Conservation (phyloP, 2,888 invertebrate species). For the Cerastis leucographa region DNA sequence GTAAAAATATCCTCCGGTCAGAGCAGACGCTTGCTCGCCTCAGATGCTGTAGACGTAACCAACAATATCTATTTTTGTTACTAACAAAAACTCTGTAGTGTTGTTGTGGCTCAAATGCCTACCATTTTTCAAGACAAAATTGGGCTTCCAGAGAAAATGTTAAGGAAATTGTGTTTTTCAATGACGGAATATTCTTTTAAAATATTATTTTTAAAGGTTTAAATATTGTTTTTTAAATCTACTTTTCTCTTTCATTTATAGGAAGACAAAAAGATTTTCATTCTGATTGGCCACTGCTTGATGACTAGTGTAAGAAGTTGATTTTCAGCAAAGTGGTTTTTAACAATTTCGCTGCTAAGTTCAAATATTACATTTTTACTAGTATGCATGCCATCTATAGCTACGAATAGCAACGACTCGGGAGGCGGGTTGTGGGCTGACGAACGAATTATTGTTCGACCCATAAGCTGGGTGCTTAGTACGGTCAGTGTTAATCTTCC, state of each 20-base stretch:
- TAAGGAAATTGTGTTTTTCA: neutral
- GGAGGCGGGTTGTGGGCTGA: too few relatives aligned
- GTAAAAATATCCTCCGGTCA: constrained; percentile 71
- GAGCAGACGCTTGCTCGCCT: constrained; percentile 57
- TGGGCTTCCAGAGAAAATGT: neutral
- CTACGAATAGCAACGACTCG: too few relatives aligned
- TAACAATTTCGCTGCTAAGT: too few relatives aligned
- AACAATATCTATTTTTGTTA: constrained; percentile 59
- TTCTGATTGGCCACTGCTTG: neutral
- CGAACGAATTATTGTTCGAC: too few relatives aligned
- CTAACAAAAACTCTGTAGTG: constrained; percentile 49
- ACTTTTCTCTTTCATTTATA: neutral
- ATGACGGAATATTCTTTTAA: neutral
- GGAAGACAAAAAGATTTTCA: neutral
- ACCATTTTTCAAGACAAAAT: constrained; percentile 11
- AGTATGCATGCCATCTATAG: neutral
- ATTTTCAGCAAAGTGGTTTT: neutral
- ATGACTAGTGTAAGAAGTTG: neutral
- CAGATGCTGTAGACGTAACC: constrained; percentile 53
- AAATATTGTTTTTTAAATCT: neutral
- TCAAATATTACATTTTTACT: too few relatives aligned
- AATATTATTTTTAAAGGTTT: neutral
- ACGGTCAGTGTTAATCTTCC: neutral
- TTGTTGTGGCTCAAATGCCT: constrained; percentile 32
- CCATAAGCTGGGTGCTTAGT: too few relatives aligned